phyloP scores from a whole-genome alignment of 2,797 vertebrate species.

The Alosa sapidissima region DNA sequence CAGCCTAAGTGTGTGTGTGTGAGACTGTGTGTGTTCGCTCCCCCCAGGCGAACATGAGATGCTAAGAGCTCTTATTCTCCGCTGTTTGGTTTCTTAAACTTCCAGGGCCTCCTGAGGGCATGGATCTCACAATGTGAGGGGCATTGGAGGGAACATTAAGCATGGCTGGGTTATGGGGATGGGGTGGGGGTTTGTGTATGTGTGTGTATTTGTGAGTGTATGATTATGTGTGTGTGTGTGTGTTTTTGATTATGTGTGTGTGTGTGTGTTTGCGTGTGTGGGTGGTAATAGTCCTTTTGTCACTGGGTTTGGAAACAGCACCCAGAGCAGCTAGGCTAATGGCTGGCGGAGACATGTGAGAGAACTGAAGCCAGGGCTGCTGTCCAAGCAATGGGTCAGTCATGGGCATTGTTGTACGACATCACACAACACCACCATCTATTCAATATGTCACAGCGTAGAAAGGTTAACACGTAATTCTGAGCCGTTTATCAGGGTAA shows the following conservation, averaged over 20 bases:
- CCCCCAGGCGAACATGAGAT: slow-evolving; percentile 45
- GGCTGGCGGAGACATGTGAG: neutral
- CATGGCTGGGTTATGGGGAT: neutral
- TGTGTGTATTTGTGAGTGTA: slow-evolving; percentile 25
- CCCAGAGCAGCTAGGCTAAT: neutral
- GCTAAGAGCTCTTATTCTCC: slow-evolving; percentile 39
- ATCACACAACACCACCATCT: neutral
- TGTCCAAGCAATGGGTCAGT: neutral
- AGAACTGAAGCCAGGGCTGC: neutral
- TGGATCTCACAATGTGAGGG: slow-evolving; percentile 17
- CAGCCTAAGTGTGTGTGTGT: slow-evolving; percentile 32
- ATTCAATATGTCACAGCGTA: neutral
- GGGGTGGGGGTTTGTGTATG: neutral
- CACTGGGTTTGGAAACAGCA: neutral
- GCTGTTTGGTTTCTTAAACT: slow-evolving; percentile 39
- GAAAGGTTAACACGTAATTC: neutral
- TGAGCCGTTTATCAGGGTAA: neutral
- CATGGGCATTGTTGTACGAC: neutral
- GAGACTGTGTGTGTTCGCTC: slow-evolving; percentile 26
- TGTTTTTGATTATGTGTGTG: neutral
- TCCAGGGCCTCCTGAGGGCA: slow-evolving; percentile 32
- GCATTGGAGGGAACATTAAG: slow-evolving; percentile 20
- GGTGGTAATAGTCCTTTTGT: neutral
- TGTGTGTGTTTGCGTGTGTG: neutral
- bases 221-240: neutral